Percentiles rank a stretch among this genome's conserved stretches.
Conservation (phyloP, 2,888 invertebrate genomes). For the Suillia variegata region DNA sequence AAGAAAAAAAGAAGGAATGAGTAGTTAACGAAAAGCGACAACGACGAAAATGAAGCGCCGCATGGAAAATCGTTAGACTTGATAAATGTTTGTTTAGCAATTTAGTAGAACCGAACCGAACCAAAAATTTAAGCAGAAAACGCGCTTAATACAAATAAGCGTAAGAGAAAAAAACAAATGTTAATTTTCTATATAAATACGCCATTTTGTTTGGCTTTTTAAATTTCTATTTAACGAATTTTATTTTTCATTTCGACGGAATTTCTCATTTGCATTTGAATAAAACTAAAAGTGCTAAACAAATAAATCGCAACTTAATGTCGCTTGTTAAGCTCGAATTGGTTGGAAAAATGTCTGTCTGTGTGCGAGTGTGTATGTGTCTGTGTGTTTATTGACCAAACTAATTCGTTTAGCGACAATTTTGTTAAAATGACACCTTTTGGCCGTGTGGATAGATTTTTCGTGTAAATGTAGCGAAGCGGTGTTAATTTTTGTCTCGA, state of each 20-base stretch:
- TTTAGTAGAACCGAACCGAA: no score
- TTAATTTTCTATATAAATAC: no score
- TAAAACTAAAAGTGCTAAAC: slow-evolving; percentile 39
- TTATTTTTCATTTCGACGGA: neutral
- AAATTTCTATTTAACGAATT: neutral
- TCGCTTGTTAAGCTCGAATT: no score
- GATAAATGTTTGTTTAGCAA: no score
- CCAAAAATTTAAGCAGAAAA: no score
- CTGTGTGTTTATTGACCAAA: neutral
- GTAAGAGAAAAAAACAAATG: no score
- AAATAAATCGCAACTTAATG: neutral
- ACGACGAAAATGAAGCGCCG: no score
- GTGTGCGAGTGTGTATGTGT: no score
- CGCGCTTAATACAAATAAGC: no score
- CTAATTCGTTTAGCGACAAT: slow-evolving; percentile 1
- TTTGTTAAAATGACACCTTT: slow-evolving; percentile 1
- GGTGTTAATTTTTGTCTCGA: neutral
- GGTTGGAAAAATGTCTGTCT: neutral
- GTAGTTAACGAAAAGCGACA: no score
- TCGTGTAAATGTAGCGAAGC: neutral
- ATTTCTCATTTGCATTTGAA: slow-evolving; percentile 39
- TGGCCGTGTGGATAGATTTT: neutral
- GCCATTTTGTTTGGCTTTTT: neutral
- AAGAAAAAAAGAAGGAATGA: slow-evolving; percentile 1
- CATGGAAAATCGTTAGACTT: no score